These are phyloP conservation scores for Frankliniella intonsa DNA, from an alignment of 2,888 invertebrate genomes.

Conservation along the genomic window DNA sequence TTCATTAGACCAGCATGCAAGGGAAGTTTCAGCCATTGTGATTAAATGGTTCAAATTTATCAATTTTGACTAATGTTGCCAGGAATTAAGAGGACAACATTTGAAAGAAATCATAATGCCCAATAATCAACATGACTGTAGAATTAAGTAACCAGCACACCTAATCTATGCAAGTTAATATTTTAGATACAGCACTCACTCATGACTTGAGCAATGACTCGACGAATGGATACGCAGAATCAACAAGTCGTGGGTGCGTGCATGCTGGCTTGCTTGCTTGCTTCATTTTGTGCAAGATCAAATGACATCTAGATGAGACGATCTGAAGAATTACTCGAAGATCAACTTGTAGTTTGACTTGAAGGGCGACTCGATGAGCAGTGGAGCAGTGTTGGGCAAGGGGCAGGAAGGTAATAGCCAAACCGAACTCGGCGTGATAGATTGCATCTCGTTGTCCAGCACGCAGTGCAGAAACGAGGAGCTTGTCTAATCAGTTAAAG, in stretches of 20 bases:
- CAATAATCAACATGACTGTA: constrained; percentile 5
- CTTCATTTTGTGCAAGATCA: constrained; percentile 22
- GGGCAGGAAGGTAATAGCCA: constrained; percentile 20
- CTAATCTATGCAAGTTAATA: constrained; percentile 22
- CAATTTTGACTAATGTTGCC: background rate
- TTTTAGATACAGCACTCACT: constrained; percentile 26
- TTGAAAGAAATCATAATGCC: background rate
- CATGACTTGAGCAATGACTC: constrained; percentile 24
- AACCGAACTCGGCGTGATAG: constrained; percentile 15
- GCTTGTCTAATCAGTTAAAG: constrained; percentile 23
- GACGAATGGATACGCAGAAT: constrained; percentile 26
- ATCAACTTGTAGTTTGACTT: constrained; percentile 25
- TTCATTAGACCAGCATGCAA: constrained; percentile 23
- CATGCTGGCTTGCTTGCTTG: constrained; percentile 26
- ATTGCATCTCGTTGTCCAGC: constrained; percentile 4
- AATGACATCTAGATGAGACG: constrained; percentile 21
- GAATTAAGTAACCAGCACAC: constrained; percentile 20
- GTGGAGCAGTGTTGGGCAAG: constrained; percentile 12
- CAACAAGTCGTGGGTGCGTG: constrained; percentile 25
- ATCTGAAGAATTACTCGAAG: constrained; percentile 9
- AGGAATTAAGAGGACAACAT: background rate
- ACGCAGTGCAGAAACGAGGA: constrained; percentile 26
- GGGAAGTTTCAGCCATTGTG: constrained; percentile 10
- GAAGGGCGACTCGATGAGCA: constrained; percentile 21
- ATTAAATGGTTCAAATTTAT: background rate